Conservation (phyloP, 2,888 invertebrate species). For the Plagodis pulveraria region DNA sequence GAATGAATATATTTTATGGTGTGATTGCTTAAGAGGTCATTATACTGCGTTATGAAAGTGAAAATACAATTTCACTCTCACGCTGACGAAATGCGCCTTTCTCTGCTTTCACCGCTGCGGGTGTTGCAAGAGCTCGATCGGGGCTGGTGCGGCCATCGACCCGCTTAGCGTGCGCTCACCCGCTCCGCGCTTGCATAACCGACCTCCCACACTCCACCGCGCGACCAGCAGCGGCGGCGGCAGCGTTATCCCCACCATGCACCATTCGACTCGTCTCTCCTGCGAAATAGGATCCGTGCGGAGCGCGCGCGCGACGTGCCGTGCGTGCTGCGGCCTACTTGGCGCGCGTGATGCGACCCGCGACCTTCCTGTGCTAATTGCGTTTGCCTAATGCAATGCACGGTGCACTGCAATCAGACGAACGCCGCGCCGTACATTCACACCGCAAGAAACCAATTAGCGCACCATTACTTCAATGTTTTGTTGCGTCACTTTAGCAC, state of each 20-base stretch:
- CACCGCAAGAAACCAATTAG: conserved; percentile 40
- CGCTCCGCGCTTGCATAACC: conserved; percentile 82
- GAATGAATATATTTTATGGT: conserved; percentile 5
- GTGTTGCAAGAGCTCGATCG: conserved; percentile 64
- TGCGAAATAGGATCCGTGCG: conserved; percentile 76
- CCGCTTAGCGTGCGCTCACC: conserved; percentile 88
- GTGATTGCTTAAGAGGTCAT: conserved; percentile 49
- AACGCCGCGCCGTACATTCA: conserved; percentile 33
- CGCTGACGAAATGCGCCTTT: conserved; percentile 83
- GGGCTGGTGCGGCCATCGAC: conserved; percentile 86
- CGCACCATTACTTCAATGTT: conserved; percentile 34
- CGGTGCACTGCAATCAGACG: conserved; percentile 23
- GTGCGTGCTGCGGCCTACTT: conserved; percentile 52
- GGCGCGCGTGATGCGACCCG: conserved; percentile 56
- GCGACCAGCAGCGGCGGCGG: conserved; percentile 19
- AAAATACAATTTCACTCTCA: conserved; percentile 83
- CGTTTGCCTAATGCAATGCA: conserved; percentile 58
- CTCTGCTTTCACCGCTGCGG: conserved; percentile 79
- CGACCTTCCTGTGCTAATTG: conserved; percentile 75
- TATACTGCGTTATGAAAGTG: conserved; percentile 79
- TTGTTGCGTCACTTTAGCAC: conserved; percentile 29
- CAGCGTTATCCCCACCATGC: conserved; percentile 30
- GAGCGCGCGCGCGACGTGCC: conserved; percentile 43
- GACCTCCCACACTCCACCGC: conserved; percentile 48
- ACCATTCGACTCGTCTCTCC: conserved; percentile 30